Base-by-base conservation (phyloP, 2,797 vertebrate species). In the Brachyrhaphis roseni region DNA sequence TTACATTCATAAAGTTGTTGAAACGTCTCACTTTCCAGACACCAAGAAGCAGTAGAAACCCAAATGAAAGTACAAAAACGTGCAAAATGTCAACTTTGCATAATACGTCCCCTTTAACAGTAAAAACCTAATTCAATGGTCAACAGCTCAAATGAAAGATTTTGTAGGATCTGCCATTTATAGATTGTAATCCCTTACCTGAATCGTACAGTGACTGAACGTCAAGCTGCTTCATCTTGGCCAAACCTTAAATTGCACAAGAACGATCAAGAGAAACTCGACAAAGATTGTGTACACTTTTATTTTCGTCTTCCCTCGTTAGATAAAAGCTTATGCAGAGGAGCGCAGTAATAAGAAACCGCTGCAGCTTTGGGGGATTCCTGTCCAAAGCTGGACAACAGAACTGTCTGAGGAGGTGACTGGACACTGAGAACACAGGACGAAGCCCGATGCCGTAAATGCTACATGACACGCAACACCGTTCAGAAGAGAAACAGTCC, bases 301-400 rank as follows among this genome's bases (percentile, higher is more conserved):
- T 93, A 94, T 94, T 93, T 81, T 87, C 68, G 62, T 86, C 89
- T 84, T 89, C 79, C 87, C 78, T 89, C 72, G 74, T 93, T 87
- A 84, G 92, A 89, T 94, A 93, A 95, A 95, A 94, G 94, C 94
- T 94, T 92, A 94, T 83, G 94, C 90, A 92, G 90, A 91, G 89
- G 87, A 94, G 90, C 86, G 74, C 83, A 89, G 85, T 90, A 82
- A 88, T 91, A 87, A 89, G 82, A 88, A 89, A 90, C 77, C 62
- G 87, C 77, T 84, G 86, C 91, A 86, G 91, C 91, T 93, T 86
- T 90, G 79, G 77, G 59, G 76, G 83, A 84, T 79, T 86, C 92
- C 84, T 81, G 81, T 90, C 93, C 92, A 84, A 86, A 88, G 83
- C 87, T 46, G 85, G 87, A 91, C 90, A 55, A 87, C 82, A 83